A percentile compares a stretch with the other conserved stretches of the same genome.
phyloP scores from a whole-genome alignment of 2,113 vertebrate genomes.

The Spheniscus mendiculus region DNA sequence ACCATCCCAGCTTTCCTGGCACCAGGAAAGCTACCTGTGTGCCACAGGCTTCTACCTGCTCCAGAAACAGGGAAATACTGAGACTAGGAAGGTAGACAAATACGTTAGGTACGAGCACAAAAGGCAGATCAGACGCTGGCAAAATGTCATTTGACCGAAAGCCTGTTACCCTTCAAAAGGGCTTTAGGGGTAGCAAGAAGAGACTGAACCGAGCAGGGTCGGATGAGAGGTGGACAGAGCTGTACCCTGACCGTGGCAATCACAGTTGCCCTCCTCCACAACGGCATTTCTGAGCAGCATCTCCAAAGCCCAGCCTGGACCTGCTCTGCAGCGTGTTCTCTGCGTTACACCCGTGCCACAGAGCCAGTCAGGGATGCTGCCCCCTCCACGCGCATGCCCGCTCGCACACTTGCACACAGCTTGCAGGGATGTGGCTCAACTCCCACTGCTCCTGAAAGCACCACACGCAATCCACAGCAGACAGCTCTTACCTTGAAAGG shows the following conservation, averaged over 20 bases:
- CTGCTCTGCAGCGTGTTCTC: not conserved
- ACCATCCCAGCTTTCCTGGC: not conserved
- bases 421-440: not conserved
- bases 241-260: not conserved
- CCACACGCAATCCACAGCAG: not conserved
- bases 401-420: fast-evolving
- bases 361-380: not conserved
- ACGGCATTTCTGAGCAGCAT: fast-evolving
- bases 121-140: not conserved
- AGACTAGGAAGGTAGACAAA: not conserved
- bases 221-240: not conserved
- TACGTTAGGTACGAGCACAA: not conserved
- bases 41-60: not conserved
- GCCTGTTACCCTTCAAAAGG: not conserved
- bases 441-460: not conserved
- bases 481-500: conserved; percentile 3
- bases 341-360: not conserved
- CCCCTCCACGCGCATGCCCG: fast-evolving
- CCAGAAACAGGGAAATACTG: not conserved
- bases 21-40: not conserved
- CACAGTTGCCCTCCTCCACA: not conserved
- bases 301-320: not conserved
- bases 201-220: fast-evolving
- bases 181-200: not conserved
- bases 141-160: not conserved